These are phyloP conservation scores for Lithobates pipiens DNA, from an alignment of 2,797 vertebrate species.

Conservation along the genomic window DNA sequence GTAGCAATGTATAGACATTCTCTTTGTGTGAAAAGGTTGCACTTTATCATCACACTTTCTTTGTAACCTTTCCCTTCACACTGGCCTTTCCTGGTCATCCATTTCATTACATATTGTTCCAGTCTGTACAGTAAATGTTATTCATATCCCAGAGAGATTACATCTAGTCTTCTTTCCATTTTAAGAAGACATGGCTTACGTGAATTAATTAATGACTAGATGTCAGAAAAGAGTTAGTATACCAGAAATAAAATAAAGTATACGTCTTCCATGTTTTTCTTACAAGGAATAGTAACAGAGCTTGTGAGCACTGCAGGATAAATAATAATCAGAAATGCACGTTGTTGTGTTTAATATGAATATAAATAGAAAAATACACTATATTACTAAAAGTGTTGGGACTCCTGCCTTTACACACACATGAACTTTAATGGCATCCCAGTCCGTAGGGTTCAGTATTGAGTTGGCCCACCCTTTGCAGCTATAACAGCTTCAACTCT, in stretches of 20 bases:
- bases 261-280: neutral
- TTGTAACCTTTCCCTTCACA: neutral
- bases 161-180: neutral
- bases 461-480: too few relatives aligned
- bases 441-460: too few relatives aligned
- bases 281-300: neutral
- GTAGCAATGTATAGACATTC: neutral
- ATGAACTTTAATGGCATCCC: too few relatives aligned
- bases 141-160: neutral
- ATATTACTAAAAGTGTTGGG: too few relatives aligned
- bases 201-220: neutral
- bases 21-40: neutral
- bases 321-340: neutral
- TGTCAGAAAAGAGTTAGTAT: neutral
- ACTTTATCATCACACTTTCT: neutral
- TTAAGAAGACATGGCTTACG: neutral
- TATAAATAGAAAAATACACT: neutral
- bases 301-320: neutral
- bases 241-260: neutral
- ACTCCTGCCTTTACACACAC: too few relatives aligned
- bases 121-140: neutral
- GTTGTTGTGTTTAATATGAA: neutral
- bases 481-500: too few relatives aligned
- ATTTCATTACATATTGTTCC: slow-evolving; percentile 4
- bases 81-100: neutral